Conservation (phyloP, 2,113 vertebrate genomes). For the Fregata magnificens region DNA sequence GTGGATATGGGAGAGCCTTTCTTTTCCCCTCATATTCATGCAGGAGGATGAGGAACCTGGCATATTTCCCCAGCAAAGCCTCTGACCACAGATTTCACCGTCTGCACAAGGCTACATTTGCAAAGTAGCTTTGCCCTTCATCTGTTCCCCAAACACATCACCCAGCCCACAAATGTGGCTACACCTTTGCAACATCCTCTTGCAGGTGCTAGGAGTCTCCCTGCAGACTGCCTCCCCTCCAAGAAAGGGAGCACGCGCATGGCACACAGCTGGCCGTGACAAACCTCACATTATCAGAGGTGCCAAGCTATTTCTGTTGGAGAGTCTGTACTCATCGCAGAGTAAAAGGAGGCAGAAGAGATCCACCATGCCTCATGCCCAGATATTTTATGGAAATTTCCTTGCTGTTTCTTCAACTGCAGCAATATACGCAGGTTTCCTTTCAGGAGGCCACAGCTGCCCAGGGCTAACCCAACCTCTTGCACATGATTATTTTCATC, state of each 20-base stretch:
- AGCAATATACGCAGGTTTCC: background rate
- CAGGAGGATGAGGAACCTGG: background rate
- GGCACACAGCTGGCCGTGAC: accelerated
- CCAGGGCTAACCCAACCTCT: background rate
- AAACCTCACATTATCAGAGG: background rate
- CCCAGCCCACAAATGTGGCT: background rate
- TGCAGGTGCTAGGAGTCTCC: background rate
- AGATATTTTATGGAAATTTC: background rate
- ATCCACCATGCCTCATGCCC: accelerated
- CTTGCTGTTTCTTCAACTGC: background rate
- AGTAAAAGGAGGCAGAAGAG: background rate
- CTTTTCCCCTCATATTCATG: background rate
- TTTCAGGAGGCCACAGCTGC: background rate
- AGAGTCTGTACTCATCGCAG: background rate
- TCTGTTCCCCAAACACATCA: background rate
- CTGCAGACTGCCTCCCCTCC: accelerated
- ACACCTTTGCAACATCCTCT: background rate
- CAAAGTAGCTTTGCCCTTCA: background rate
- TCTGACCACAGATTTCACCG: background rate
- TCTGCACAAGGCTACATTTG: background rate
- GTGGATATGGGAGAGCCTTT: background rate
- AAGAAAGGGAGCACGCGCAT: accelerated
- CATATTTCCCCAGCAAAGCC: background rate
- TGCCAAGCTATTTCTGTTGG: background rate
- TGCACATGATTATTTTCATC: background rate